A percentile compares a stretch with the other conserved stretches of the same genome.
These are phyloP conservation scores for Misgurnus mizolepis DNA, from an alignment of 2,113 vertebrate species.

Conservation along the genomic window DNA sequence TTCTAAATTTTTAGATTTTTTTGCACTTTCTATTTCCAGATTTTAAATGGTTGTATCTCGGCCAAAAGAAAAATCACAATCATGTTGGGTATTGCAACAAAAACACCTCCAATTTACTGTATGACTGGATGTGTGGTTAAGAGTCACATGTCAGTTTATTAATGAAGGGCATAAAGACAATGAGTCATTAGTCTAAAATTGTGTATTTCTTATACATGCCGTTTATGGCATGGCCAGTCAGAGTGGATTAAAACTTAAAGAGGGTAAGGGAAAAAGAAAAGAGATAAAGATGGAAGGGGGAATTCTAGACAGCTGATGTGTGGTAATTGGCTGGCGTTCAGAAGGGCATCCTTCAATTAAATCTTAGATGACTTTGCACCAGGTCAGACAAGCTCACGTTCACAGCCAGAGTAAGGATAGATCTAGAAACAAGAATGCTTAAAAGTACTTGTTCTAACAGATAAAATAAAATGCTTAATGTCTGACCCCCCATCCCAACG, in stretches of 20 bases:
- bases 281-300: slow-evolving; percentile 27
- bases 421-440: slow-evolving; percentile 1
- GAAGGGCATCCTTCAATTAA: slow-evolving; percentile 42
- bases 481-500: neutral
- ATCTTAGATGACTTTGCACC: slow-evolving; percentile 26
- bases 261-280: slow-evolving; percentile 28
- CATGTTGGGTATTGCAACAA: too few species aligned
- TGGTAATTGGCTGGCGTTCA: slow-evolving; percentile 45
- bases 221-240: neutral
- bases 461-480: neutral
- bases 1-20: too few species aligned
- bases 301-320: slow-evolving; percentile 43
- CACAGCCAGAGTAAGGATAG: slow-evolving; percentile 11
- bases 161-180: too few species aligned
- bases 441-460: neutral
- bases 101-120: too few species aligned
- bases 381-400: slow-evolving; percentile 28
- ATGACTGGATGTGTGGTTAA: too few species aligned
- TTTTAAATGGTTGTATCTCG: too few species aligned
- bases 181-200: neutral
- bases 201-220: neutral
- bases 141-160: too few species aligned
- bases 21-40: too few species aligned
- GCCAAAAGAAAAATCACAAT: too few species aligned
- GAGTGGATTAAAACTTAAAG: slow-evolving; percentile 5